These are phyloP conservation scores for Chrysopilus asiliformis DNA, from an alignment of 2,888 invertebrate genomes.

Conservation along the genomic window DNA sequence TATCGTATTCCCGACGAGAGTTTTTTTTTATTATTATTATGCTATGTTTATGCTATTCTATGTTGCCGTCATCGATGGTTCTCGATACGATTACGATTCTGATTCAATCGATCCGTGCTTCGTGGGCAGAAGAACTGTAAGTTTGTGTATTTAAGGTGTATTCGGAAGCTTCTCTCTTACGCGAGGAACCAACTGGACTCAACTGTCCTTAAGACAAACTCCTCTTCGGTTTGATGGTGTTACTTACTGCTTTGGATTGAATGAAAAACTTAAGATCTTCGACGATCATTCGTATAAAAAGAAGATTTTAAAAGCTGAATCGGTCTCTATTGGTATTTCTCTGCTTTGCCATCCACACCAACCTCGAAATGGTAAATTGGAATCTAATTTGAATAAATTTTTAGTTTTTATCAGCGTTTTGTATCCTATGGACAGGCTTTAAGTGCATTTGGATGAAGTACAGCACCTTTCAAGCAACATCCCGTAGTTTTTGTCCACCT, in stretches of 20 bases:
- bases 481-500: no score
- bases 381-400: constrained; percentile 12
- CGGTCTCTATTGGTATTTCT: no score
- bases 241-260: no score
- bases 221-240: no score
- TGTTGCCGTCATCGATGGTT: background rate
- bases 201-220: no score
- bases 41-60: background rate
- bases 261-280: no score
- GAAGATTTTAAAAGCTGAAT: no score
- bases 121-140: background rate
- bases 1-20: constrained; percentile 4
- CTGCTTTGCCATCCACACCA: no score
- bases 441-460: constrained; percentile 8
- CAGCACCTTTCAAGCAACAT: constrained; percentile 6
- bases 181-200: no score
- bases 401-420: constrained; percentile 9
- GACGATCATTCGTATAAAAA: no score
- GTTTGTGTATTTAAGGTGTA: background rate
- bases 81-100: background rate
- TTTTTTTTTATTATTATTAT: no score
- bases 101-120: background rate
- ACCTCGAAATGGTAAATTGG: constrained; percentile 9
- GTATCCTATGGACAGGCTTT: constrained; percentile 6
- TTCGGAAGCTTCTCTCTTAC: background rate